Evolutionary conservation across 2,113 vertebrate species (phyloP), one percentile per base, ranked within the genome.

Genomic region (Saccopteryx leptura): DNA sequence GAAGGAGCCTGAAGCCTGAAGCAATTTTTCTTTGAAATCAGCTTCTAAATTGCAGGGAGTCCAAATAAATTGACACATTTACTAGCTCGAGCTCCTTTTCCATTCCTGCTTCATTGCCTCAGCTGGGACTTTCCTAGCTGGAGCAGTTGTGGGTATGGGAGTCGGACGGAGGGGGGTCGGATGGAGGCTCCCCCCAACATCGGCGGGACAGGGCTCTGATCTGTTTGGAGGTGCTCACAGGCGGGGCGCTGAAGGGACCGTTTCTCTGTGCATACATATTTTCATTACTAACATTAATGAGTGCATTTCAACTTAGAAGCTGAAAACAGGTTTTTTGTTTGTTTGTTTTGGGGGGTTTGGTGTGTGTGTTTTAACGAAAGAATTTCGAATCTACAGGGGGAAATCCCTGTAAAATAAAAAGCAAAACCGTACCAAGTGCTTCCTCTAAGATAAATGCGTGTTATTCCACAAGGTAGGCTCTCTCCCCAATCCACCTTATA

Each of bases 1-100:
- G 94, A 97, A 95, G 96, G 83, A 91, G 80, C 33, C 75, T 86
- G 13, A 94, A 72, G 61, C 97, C 97, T 94, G 95, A 97, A 98
- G 95, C 83, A 95, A 87, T 96, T 96, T 91, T 94, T 87, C 85
- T 84, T 96, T 88, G 86, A 97, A 96, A 65, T 0, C 68, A 94
- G 94, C 81, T 95, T 96, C 86, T 97, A 92, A 86, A 96, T 96
- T 91, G 84, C 81, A 96, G 87, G 93, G 75, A 92, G 15, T 90
- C 31, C 89, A 96, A 95, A 94, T 8, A 87, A 98, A 90, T 76
- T 7, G 85, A 61, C 31, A 82, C 92, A 2, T 97, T 97, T 98
- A 61, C 87, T 92, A 61, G 9, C 66, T 28, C 10, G 33, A 95
- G 21, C 50, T 88, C 24, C 68, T 61, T 69, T 31, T 21, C 85